Conservation (phyloP, 2,113 vertebrate genomes). For the Coryphaenoides rupestris region DNA sequence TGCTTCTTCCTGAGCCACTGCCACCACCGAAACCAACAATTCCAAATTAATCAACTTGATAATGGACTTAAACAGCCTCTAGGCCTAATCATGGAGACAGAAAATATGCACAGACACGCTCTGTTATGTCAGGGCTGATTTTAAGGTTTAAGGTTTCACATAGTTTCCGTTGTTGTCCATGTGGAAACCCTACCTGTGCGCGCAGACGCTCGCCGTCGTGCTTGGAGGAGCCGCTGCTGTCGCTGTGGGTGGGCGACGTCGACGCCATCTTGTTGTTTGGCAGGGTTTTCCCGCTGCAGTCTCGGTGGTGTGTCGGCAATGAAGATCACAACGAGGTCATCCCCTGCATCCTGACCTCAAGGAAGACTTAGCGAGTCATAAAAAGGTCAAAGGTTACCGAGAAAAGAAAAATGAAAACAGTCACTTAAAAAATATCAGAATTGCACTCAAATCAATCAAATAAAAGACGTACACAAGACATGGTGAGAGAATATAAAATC, state of each 20-base stretch:
- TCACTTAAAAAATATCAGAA: background rate
- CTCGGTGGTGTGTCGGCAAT: conserved; percentile 19
- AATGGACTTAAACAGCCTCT: no score
- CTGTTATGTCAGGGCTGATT: no score
- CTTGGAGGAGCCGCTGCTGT: conserved; percentile 64
- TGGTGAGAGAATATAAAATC: no score
- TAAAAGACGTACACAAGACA: background rate
- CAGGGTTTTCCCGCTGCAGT: conserved; percentile 10
- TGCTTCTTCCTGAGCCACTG: no score
- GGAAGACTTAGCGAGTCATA: conserved; percentile 30
- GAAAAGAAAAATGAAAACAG: background rate
- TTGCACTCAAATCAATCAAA: background rate
- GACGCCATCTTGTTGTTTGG: conserved; percentile 54
- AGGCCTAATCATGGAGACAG: no score
- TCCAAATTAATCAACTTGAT: no score
- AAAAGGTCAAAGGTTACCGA: background rate
- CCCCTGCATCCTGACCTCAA: conserved; percentile 44
- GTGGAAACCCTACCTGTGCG: background rate
- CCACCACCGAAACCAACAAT: no score
- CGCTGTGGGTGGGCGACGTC: conserved; percentile 62
- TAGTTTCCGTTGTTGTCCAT: no score
- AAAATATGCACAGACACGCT: no score
- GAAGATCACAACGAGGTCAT: conserved; percentile 35
- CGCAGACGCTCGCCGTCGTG: conserved; percentile 55
- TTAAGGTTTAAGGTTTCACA: no score